Evolutionary conservation across 2,797 vertebrate genomes (phyloP), one percentile per base, ranked within the genome.

Genomic region (Thaleichthys pacificus): DNA sequence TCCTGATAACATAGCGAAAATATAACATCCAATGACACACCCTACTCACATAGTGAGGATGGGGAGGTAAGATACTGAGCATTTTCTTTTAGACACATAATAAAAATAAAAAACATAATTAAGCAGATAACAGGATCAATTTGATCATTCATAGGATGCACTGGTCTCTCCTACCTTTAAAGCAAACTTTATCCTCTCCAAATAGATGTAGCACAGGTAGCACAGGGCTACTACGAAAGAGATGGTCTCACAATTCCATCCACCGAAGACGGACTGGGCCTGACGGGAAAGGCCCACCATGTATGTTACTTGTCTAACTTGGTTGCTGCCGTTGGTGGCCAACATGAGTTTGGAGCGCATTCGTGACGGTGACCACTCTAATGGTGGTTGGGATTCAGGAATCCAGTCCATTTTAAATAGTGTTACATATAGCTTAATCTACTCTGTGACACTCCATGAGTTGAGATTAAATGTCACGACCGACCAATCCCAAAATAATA

Each of bases 351-450:
- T 24, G 17, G 14, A 28, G 5, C 17, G 47, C 22, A 67, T 26
- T 17, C 47, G 26, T 28, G 66, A 54, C 7, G 24, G 26, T 28
- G 66, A 54, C 7, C 49, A 57, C 8, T 56, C 66, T 15, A 47
- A 67, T 26, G 26, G 22, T 6, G 22, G 24, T 28, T 67, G 47
- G 54, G 7, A 26, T 68, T 19, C 47, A 4, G 51, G 8, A 64
- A 32, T 32, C 42, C 47, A 71, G 21, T 35, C 49, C 62, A 65
- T 72, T 72, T 72, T 28, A 54, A 54, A 28, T 21, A 35, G 7
- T 56, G 15, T 32, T 21, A 8, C 28, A 24, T 12, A 57, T 21
- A 30, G 38, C 21, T 6, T 2, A 5, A 21, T 72, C 28, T 30
- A 30, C 28, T 30, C 28, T 30, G 28, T 30, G 28, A 30, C 28